A percentile compares a stretch with the other conserved stretches of the same genome.
phyloP scores from a whole-genome alignment of 23 tunicate species.

The Phallusia fumigata region DNA sequence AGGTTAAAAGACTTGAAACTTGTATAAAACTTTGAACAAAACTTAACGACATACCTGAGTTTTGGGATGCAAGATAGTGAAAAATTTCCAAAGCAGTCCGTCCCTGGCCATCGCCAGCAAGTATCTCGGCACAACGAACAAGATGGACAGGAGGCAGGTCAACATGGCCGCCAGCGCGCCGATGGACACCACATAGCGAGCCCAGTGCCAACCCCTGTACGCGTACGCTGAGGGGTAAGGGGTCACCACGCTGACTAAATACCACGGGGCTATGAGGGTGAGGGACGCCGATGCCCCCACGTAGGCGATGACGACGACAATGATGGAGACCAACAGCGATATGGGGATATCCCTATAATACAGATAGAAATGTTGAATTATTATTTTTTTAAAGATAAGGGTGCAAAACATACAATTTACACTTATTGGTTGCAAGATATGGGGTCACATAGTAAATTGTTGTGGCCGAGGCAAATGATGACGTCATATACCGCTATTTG shows the following conservation, averaged over 20 bases:
- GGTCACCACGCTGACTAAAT: conserved; percentile 25
- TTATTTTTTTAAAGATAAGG: too few species aligned
- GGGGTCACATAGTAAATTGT: too few species aligned
- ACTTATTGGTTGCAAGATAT: too few species aligned
- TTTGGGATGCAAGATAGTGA: conserved; percentile 37
- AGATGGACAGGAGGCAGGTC: conserved; percentile 45
- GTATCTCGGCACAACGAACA: conserved; percentile 75
- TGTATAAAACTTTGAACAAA: too few species aligned
- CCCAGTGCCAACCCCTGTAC: conserved; percentile 63
- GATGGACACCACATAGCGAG: conserved; percentile 67
- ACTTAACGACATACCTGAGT: conserved; percentile 75
- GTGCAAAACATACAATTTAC: too few species aligned
- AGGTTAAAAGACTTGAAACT: too few species aligned
- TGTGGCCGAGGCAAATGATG: too few species aligned
- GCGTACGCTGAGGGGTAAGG: conserved; percentile 77
- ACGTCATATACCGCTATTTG: too few species aligned
- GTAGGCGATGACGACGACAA: conserved; percentile 55
- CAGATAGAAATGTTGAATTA: too few species aligned
- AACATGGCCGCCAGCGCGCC: conserved; percentile 76
- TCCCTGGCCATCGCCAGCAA: conserved; percentile 91
- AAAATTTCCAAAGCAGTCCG: conserved; percentile 65
- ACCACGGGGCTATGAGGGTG: conserved; percentile 75
- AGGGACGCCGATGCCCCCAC: conserved; percentile 79
- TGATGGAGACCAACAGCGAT: conserved; percentile 53
- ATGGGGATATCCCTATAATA: conserved; percentile 85